Conservation (phyloP, 2,888 invertebrate species). For the Lithophane leautieri region DNA sequence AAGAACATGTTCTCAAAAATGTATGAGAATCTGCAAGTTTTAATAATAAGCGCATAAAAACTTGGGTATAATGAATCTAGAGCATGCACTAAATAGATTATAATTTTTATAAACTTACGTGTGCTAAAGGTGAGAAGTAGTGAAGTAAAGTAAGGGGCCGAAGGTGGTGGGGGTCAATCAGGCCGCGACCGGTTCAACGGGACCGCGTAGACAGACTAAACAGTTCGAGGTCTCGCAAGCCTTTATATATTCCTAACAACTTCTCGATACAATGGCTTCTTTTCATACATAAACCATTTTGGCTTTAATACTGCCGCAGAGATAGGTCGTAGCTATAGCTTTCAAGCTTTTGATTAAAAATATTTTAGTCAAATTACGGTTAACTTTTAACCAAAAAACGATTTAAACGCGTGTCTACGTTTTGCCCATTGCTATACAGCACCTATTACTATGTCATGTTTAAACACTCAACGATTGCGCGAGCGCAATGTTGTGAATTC, state of each 20-base stretch:
- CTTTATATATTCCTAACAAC: slow-evolving; percentile 84
- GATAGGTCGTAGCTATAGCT: not conserved
- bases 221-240: slow-evolving; percentile 82
- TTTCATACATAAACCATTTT: slow-evolving; percentile 44
- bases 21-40: slow-evolving; percentile 20
- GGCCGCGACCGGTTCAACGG: slow-evolving; percentile 82
- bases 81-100: slow-evolving; percentile 44
- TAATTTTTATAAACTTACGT: slow-evolving; percentile 76
- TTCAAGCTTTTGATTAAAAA: slow-evolving; percentile 10
- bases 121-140: slow-evolving; percentile 61
- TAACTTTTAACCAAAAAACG: slow-evolving; percentile 9
- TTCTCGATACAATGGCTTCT: slow-evolving; percentile 66
- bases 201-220: slow-evolving; percentile 84
- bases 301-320: slow-evolving; percentile 3
- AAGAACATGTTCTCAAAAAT: not conserved
- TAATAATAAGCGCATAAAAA: slow-evolving; percentile 19
- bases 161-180: slow-evolving; percentile 70
- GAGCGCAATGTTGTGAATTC: slow-evolving; percentile 80
- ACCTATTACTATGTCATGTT: slow-evolving; percentile 72
- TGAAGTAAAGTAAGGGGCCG: slow-evolving; percentile 53
- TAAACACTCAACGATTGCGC: slow-evolving; percentile 68
- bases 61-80: slow-evolving; percentile 32
- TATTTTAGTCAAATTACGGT: slow-evolving; percentile 5
- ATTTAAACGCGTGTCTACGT: slow-evolving; percentile 35
- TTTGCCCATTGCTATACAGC: slow-evolving; percentile 47